Base-by-base conservation (phyloP, 2,888 invertebrate genomes). In the Ctena decussata region DNA sequence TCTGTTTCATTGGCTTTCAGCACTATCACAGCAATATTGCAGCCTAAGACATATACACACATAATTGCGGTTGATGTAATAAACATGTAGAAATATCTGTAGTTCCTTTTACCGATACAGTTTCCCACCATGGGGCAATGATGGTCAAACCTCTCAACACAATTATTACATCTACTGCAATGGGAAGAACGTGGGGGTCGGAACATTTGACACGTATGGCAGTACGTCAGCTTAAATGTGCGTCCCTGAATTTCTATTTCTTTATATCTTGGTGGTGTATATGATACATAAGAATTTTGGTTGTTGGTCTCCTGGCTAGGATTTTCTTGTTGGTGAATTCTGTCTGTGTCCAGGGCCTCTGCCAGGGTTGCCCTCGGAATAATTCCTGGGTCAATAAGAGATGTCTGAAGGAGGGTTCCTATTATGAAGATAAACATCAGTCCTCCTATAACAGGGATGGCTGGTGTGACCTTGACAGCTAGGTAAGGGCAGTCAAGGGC, bases 61-160 rank as follows among this genome's bases (percentile, higher is more conserved):
- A 89, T 89, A 8, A 84, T 77, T 15, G 89, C 49, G 32, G 89
- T 89, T 11, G 80, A 81, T 32, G 86, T 73, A 30, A 89, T 77
- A 79, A 89, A 89, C 15, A 85, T 53, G 39, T 86, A 89, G 35
- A 89, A 89, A 74, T 89, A 89, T 6, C 89, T 60, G 57, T 89
- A 89, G 75, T 89, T 89, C 27, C 89, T 75, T 44, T 81, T 82
- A 12, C 89, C 89, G 12, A 89, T 83, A 49, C 89, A 89, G 53
- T 89, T 89, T 8, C 89, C 86, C 0, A 89, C 89, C 89, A 89
- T 89, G 5, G 89, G 89, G 69, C 89, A 89, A 53, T 89, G 89
- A 44, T 89, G 89, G 57, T 89, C 89, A 77, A 89, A 89, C 37
- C 86, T 82, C 8, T 85, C 86, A 0, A 89, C 89, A 82, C 89